phyloP scores from a whole-genome alignment of 2,888 invertebrate genomes.

The Drosophila atroscutellata region DNA sequence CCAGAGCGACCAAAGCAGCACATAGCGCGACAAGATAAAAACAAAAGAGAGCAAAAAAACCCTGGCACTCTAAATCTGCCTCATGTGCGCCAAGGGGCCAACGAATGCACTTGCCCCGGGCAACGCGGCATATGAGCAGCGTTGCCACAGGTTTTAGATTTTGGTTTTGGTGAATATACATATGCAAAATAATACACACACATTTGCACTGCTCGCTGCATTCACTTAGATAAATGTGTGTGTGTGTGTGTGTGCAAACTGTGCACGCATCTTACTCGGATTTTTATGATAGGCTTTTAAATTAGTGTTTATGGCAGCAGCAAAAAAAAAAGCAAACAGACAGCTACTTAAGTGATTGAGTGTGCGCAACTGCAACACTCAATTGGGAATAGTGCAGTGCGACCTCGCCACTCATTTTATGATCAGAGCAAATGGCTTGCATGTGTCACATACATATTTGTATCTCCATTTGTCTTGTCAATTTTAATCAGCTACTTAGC shows the following conservation, averaged over 20 bases:
- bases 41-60: conserved; percentile 25
- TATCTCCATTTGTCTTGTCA: conserved; percentile 7
- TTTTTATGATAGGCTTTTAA: conserved; percentile 57
- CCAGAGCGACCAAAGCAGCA: conserved; percentile 49
- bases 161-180: conserved; percentile 6
- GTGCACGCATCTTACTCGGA: conserved; percentile 40
- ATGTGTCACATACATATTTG: background rate
- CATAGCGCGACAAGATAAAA: conserved; percentile 69
- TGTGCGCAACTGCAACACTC: conserved; percentile 36
- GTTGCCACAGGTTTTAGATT: conserved; percentile 31
- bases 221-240: conserved; percentile 61
- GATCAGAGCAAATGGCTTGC: conserved; percentile 1
- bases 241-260: conserved; percentile 32
- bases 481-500: background rate
- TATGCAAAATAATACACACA: conserved; percentile 68
- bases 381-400: conserved; percentile 13
- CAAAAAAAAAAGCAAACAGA: background rate
- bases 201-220: conserved; percentile 62
- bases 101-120: conserved; percentile 22
- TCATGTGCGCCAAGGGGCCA: conserved; percentile 68
- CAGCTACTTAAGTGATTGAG: conserved; percentile 51
- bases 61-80: conserved; percentile 71
- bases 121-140: conserved; percentile 65
- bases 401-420: conserved; percentile 18
- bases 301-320: conserved; percentile 57